Evolutionary conservation across 2,888 invertebrate genomes (phyloP).

Genomic region (Melinaea marsaeus): DNA sequence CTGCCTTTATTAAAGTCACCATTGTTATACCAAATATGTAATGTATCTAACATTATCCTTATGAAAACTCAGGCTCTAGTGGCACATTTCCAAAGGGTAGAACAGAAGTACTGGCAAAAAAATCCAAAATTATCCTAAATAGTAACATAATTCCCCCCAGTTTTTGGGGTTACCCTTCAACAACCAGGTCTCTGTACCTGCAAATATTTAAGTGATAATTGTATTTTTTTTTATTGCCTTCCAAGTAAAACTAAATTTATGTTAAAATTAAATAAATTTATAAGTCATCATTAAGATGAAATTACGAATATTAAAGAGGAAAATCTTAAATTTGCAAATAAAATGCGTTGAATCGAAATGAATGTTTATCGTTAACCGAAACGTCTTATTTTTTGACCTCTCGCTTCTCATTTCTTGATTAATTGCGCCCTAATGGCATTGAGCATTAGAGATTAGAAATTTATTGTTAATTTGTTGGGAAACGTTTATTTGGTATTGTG

Average conservation of each 20-base stretch:
- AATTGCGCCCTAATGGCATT: conserved; percentile 68
- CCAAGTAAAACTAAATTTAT: background rate
- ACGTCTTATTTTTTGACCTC: conserved; percentile 21
- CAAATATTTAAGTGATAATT: too few relatives aligned
- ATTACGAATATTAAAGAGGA: background rate
- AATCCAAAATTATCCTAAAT: too few relatives aligned
- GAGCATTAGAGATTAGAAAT: conserved; percentile 62
- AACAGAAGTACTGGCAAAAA: too few relatives aligned
- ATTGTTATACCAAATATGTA: too few relatives aligned
- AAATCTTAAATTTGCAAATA: conserved; percentile 10
- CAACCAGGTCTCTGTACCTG: too few relatives aligned
- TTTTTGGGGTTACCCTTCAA: too few relatives aligned
- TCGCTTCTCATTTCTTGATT: conserved; percentile 59
- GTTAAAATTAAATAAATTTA: conserved; percentile 3
- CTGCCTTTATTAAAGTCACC: too few relatives aligned
- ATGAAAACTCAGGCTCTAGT: too few relatives aligned
- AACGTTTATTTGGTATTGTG: conserved; percentile 24
- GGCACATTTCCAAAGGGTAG: too few relatives aligned
- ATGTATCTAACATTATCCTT: too few relatives aligned
- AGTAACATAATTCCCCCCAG: too few relatives aligned
- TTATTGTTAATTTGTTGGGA: conserved; percentile 60
- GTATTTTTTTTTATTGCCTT: too few relatives aligned
- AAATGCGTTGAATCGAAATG: conserved; percentile 5
- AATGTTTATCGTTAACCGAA: conserved; percentile 15
- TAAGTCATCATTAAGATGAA: background rate